A percentile compares a stretch with the other conserved stretches of the same genome.
Evolutionary conservation across 2,797 vertebrate genomes (phyloP).

Genomic region (Spheniscus humboldti): DNA sequence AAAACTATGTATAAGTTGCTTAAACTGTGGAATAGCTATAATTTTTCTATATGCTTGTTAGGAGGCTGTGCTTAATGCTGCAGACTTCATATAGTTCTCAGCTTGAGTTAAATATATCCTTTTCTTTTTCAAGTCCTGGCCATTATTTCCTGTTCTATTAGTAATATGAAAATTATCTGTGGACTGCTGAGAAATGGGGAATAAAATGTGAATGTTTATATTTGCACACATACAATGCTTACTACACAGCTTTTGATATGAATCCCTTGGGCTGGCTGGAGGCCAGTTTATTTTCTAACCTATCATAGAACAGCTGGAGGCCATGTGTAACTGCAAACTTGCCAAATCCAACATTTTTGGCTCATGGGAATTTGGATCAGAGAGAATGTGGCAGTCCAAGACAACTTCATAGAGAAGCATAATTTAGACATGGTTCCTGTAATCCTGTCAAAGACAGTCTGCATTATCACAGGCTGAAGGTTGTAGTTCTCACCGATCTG

Average conservation of each 20-base stretch:
- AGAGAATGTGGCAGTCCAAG: neutral
- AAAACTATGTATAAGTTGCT: neutral
- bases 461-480: neutral
- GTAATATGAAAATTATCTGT: constrained; percentile 20
- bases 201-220: constrained; percentile 18
- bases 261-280: constrained; percentile 28
- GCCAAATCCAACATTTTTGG: constrained; percentile 28
- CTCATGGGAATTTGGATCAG: constrained; percentile 38
- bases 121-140: neutral
- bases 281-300: constrained; percentile 47
- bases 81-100: neutral
- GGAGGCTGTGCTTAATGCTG: neutral
- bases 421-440: constrained; percentile 36
- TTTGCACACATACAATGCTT: neutral
- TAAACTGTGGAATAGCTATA: neutral
- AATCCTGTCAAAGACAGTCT: neutral
- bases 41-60: constrained; percentile 4
- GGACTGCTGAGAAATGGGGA: neutral
- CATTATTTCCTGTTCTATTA: neutral
- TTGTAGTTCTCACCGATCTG: neutral
- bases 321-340: constrained; percentile 20
- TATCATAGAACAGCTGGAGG: constrained; percentile 34
- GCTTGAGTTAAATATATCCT: neutral
- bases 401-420: constrained; percentile 19
- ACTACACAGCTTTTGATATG: constrained; percentile 27